These are phyloP conservation scores for Sclerurus mexicanus DNA, from an alignment of 2,113 vertebrate species.

Conservation along the genomic window DNA sequence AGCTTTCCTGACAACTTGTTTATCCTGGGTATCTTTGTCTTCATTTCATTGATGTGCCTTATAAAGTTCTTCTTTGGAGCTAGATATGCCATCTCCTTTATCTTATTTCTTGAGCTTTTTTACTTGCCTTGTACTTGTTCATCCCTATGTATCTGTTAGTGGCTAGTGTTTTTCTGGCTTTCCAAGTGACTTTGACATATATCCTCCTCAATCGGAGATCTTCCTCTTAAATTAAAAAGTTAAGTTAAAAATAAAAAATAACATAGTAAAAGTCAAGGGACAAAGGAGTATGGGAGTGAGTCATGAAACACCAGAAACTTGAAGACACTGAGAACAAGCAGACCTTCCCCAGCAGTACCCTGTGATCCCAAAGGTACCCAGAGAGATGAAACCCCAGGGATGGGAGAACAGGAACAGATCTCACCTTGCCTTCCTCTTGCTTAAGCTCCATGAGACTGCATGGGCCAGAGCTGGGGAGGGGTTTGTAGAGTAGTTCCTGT, in stretches of 20 bases:
- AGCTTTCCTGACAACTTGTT: neutral
- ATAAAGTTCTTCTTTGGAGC: neutral
- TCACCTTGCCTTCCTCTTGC: neutral
- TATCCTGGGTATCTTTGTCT: neutral
- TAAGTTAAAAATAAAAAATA: neutral
- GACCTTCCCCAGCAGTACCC: neutral
- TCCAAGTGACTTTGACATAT: neutral
- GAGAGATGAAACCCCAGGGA: too few relatives aligned
- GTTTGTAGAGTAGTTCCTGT: neutral
- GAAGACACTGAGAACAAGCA: neutral
- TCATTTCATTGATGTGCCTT: neutral
- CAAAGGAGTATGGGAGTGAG: neutral
- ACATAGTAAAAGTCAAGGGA: neutral
- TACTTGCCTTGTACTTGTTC: neutral
- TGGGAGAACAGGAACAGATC: neutral
- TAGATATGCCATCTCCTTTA: neutral
- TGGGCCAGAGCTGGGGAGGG: neutral
- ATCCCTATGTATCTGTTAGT: neutral
- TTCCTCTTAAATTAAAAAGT: neutral
- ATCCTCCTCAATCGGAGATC: fast-evolving
- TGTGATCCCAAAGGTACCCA: neutral
- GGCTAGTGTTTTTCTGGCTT: neutral
- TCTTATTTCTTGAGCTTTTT: neutral
- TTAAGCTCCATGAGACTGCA: neutral
- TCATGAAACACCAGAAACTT: neutral